These are phyloP conservation scores for Capra hircus DNA, from an alignment of 2,113 vertebrate species.

Conservation along the genomic window DNA sequence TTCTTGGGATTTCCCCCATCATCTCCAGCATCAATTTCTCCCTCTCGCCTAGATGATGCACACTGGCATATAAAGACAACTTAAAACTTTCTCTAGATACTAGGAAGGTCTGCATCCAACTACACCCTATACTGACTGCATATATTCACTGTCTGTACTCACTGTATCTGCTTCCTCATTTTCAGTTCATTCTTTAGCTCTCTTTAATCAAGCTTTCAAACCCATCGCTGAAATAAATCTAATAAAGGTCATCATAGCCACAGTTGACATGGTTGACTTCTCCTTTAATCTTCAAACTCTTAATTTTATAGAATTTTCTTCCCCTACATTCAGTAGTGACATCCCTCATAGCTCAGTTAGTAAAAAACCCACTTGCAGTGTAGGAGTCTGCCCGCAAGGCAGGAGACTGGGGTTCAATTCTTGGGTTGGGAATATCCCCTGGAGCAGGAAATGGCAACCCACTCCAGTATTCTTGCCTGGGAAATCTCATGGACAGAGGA, in stretches of 20 bases:
- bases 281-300: background rate
- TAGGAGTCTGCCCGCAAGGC: background rate
- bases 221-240: background rate
- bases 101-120: background rate
- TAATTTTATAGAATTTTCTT: background rate
- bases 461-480: background rate
- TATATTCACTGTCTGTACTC: background rate
- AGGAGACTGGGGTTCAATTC: background rate
- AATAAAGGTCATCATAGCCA: background rate
- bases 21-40: background rate
- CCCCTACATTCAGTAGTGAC: background rate
- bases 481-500: background rate
- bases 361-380: background rate
- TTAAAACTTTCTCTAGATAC: background rate
- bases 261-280: background rate
- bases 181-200: background rate
- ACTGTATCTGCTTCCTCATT: background rate
- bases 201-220: background rate
- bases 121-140: background rate
- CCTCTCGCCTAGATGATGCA: background rate
- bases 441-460: background rate
- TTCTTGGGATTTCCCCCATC: background rate
- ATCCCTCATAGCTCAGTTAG: background rate
- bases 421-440: background rate
- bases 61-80: background rate